Evolutionary conservation across 2,113 vertebrate genomes (phyloP).

Genomic region (Poeciliopsis turrubarensis): DNA sequence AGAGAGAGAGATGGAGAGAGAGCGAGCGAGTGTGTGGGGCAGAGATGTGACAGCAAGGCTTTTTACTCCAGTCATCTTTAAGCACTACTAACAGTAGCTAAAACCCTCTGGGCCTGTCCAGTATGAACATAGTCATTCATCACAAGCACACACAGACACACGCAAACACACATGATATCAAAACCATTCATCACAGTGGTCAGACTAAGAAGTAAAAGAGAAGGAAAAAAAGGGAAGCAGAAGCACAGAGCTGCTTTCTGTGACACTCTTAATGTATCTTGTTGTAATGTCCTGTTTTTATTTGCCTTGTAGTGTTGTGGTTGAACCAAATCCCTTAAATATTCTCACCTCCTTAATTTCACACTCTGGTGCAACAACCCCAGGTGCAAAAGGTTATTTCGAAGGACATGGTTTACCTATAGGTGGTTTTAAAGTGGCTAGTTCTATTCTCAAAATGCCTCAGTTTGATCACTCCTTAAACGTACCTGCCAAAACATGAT

Average conservation of each 20-base stretch:
- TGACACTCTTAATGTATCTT: slow-evolving; percentile 26
- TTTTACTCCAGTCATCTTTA: slow-evolving; percentile 75
- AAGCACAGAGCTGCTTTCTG: slow-evolving; percentile 35
- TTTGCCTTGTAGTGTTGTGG: slow-evolving; percentile 20
- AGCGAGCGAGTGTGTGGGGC: slow-evolving; percentile 22
- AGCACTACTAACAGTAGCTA: slow-evolving; percentile 76
- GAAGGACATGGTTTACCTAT: slow-evolving; percentile 16
- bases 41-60: slow-evolving; percentile 64
- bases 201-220: slow-evolving; percentile 34
- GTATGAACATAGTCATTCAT: slow-evolving; percentile 64
- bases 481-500: slow-evolving; percentile 29
- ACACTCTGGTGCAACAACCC: slow-evolving; percentile 32
- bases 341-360: slow-evolving; percentile 51
- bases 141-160: slow-evolving; percentile 48
- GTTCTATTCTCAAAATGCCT: slow-evolving; percentile 14
- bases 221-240: slow-evolving; percentile 30
- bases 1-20: slow-evolving; percentile 32
- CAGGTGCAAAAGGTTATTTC: slow-evolving; percentile 24
- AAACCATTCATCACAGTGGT: slow-evolving; percentile 73
- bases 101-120: slow-evolving; percentile 65
- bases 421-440: slow-evolving; percentile 29
- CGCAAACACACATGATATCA: slow-evolving; percentile 51
- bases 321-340: slow-evolving; percentile 41
- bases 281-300: slow-evolving; percentile 18
- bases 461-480: slow-evolving; percentile 29